Evolutionary conservation across 2,113 vertebrate species (phyloP), one percentile per base, ranked within the genome.

Genomic region (Nerophis ophidion): DNA sequence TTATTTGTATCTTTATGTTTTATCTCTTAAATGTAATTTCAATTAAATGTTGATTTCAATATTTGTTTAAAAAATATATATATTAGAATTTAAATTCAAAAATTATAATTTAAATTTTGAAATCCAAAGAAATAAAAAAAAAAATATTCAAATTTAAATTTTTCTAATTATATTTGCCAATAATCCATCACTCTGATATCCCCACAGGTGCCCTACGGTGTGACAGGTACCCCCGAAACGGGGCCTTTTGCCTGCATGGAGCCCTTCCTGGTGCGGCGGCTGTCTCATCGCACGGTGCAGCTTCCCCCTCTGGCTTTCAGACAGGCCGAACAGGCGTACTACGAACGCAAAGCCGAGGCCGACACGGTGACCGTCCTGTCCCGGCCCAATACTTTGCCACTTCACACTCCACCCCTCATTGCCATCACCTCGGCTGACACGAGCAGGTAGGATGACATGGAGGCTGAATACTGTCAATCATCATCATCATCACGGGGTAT

Each of bases 261-360:
- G 56, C 90, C 93, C 16, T 96, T 93, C 62, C 75, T 92, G 5
- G 93, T 98, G 0, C 84, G 93, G 19, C 93, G 95, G 70, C 90
- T 94, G n/a, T 97, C 94, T 0, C 93, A 90, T 33, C 90, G 95
- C 47, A 93, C 84, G 0, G 61, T 99, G 48, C 95, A 98, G 78
- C 89, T 99, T 75, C 96, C 96, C 0, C 92, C 96, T 0, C 79
- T 98, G 59, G 94, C 94, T 72, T 98, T 97, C 76, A 91, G 96
- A 68, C 93, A 93, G 67, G 81, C 97, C 48, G 95, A 96, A 66
- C 95, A 98, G 79, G 86, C 90, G 63, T 96, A 97, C 60, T 91
- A 86, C 65, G 92, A 94, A 17, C 92, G 85, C 56, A 94, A 82
- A 72, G 80, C 86, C 8, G 96, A 89, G 67, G 71, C 81, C 17